Evolutionary conservation across 2,888 invertebrate genomes (phyloP), one percentile per base, ranked within the genome.

Genomic region (Hemistola chrysoprasaria): DNA sequence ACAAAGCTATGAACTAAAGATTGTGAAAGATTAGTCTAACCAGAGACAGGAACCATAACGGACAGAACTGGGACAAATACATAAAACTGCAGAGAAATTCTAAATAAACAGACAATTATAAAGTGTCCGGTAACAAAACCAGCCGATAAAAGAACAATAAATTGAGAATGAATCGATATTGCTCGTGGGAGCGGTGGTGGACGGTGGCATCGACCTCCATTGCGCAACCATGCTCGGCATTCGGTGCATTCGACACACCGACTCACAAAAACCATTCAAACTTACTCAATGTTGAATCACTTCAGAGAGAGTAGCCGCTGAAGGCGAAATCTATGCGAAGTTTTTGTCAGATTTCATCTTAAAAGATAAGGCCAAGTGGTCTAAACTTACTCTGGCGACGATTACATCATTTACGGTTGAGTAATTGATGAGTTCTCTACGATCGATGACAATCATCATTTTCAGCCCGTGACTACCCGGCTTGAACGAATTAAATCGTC

Each of bases 191-290:
- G 59, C 58, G 54, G 54, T 46, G 27, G 11, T 23, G 23, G 36
- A 22, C 44, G 56, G 61, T 65, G 77, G 62, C 79, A 75, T 74
- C 76, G 80, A 82, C 81, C 82, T 71, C 71, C 43, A 62, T 81
- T 82, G 65, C 76, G 77, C 65, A 81, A 82, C 65, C 40, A 50
- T 52, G 53, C 53, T 44, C 60, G 50, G 41, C 47, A 57, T 65
- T 62, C 62, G 59, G 56, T 60, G 62, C 67, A 65, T 69, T 68
- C 59, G 57, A 64, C 56, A 66, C 58, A 59, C 51, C 50, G 49
- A 52, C 38, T 37, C 41, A 43, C 40, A 59, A 54, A 59, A 57
- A 47, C 44, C 39, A 34, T 31, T 26, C 26, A n/a, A n/a, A 44
- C 38, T 44, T 44, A 39, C 43, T 25, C 38, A 44, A 34, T 24